Evolutionary conservation across 2,797 vertebrate genomes (phyloP).

Genomic region (Tokudaia tokunoshimensis): DNA sequence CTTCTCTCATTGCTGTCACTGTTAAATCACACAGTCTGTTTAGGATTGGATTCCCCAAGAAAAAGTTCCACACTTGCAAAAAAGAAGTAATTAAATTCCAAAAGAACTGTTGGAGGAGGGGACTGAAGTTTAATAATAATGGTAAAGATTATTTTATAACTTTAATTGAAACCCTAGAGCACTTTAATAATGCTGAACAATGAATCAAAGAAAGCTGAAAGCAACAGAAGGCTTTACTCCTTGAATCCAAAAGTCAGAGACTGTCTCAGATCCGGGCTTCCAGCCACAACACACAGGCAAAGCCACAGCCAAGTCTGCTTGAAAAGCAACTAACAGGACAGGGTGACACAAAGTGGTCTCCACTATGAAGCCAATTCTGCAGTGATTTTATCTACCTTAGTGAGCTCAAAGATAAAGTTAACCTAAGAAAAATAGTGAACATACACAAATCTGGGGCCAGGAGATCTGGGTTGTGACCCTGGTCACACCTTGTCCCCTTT

Average conservation of each 20-base stretch:
- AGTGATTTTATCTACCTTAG: conserved; percentile 6
- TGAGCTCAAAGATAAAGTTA: conserved; percentile 54
- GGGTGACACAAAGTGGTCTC: conserved; percentile 19
- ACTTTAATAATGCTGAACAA: conserved; percentile 63
- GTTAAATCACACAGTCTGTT: conserved; percentile 35
- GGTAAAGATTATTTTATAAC: conserved; percentile 65
- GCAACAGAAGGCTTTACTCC: conserved; percentile 53
- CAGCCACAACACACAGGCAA: not conserved
- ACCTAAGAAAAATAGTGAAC: not conserved
- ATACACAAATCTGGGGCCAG: not conserved
- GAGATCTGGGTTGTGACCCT: not conserved
- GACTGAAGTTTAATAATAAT: conserved; percentile 67
- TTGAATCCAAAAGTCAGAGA: conserved; percentile 43
- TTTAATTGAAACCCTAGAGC: conserved; percentile 63
- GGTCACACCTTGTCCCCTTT: not conserved
- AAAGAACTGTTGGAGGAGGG: not conserved
- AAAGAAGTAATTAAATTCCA: conserved; percentile 62
- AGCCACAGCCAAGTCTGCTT: not conserved
- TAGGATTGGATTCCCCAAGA: conserved; percentile 55
- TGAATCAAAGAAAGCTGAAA: conserved; percentile 52
- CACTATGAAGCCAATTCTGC: not conserved
- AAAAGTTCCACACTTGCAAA: conserved; percentile 33
- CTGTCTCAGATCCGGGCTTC: conserved; percentile 9
- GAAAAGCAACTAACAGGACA: conserved; percentile 62
- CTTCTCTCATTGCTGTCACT: not conserved